These are phyloP conservation scores for Muscicapa adusta DNA, from an alignment of 2,113 vertebrate genomes.

Conservation along the genomic window DNA sequence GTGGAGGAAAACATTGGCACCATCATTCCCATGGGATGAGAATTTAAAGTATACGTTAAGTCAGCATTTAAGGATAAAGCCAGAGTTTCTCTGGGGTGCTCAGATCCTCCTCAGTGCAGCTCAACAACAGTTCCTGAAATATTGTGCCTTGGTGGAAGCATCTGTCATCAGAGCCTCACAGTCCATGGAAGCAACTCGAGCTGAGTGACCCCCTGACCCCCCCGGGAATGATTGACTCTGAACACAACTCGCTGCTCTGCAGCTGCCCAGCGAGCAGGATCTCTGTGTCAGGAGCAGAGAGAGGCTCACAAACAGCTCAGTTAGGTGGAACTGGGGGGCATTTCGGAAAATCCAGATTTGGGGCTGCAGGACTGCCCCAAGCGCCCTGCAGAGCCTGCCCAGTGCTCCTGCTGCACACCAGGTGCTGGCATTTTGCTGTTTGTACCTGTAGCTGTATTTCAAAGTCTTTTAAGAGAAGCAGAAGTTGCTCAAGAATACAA, in stretches of 20 bases:
- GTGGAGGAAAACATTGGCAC: fast-evolving
- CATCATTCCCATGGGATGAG: background rate
- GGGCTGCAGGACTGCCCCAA: background rate
- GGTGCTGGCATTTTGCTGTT: fast-evolving
- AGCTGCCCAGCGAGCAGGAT: background rate
- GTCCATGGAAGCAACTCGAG: background rate
- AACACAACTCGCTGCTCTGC: background rate
- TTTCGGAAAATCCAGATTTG: background rate
- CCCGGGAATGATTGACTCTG: background rate
- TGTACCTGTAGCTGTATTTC: background rate
- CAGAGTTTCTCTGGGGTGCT: background rate
- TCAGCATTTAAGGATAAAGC: background rate
- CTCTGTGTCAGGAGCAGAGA: background rate
- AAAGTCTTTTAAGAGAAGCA: background rate
- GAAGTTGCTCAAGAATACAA: background rate
- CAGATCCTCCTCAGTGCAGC: background rate
- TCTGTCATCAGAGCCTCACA: background rate
- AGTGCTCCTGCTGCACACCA: fast-evolving
- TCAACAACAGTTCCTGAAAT: background rate
- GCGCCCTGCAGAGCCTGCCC: background rate
- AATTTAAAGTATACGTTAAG: background rate
- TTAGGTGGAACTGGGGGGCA: background rate
- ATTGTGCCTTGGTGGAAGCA: background rate
- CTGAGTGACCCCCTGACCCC: background rate
- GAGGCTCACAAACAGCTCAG: background rate